Conservation (phyloP, 2,888 invertebrate genomes). For the Amphipoea oculea region DNA sequence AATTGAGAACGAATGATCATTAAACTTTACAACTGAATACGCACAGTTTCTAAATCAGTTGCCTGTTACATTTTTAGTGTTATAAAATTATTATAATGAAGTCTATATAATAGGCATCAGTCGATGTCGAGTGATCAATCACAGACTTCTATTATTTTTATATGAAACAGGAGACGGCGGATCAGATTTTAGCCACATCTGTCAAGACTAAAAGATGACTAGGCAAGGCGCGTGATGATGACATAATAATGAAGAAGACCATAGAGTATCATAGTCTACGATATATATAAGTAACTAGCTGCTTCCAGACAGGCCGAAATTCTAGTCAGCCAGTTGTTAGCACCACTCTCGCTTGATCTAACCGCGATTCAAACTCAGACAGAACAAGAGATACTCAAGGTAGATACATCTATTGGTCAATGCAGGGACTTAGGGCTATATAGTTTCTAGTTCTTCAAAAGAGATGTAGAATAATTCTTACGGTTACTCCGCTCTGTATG, state of each 20-base stretch:
- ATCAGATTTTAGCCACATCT: neutral
- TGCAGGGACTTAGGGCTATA: neutral
- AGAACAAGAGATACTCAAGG: neutral
- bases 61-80: conserved; percentile 22
- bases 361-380: neutral
- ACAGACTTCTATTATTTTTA: neutral
- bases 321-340: neutral
- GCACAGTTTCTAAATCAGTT: conserved; percentile 18
- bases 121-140: neutral
- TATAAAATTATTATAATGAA: neutral
- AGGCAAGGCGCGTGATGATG: neutral
- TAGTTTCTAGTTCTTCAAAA: neutral
- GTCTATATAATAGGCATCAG: neutral
- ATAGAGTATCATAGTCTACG: neutral
- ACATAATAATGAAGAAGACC: neutral
- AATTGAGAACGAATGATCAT: conserved; percentile 30
- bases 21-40: conserved; percentile 25
- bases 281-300: neutral
- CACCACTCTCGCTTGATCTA: neutral
- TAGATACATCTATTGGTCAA: neutral
- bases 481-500: neutral
- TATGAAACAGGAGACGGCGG: neutral
- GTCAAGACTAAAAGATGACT: neutral
- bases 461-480: neutral
- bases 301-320: neutral